Conservation (phyloP, 2,113 vertebrate genomes). For the Carassius gibelio region DNA sequence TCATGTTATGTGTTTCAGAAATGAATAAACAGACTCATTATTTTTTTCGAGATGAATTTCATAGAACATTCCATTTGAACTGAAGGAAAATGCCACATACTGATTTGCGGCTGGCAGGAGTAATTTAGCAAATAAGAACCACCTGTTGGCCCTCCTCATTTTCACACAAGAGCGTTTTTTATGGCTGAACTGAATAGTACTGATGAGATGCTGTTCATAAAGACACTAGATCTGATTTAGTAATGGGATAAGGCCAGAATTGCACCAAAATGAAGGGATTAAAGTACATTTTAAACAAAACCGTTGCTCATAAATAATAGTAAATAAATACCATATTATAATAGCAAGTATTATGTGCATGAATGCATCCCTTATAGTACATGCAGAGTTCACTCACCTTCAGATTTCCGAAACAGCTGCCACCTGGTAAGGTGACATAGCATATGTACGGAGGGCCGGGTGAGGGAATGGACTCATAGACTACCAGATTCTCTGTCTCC, state of each 20-base stretch:
- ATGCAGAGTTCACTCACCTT: constrained; percentile 72
- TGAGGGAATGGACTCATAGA: constrained; percentile 82
- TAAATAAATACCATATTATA: neutral
- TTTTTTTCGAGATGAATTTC: constrained; percentile 23
- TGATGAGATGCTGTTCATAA: constrained; percentile 11
- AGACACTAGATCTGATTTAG: neutral
- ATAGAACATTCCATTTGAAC: constrained; percentile 46
- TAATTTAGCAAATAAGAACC: constrained; percentile 59
- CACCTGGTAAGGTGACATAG: constrained; percentile 88
- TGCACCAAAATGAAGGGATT: neutral
- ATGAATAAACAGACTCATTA: constrained; percentile 29
- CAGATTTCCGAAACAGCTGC: constrained; percentile 90
- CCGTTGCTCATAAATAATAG: neutral
- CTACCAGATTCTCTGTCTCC: constrained; percentile 72
- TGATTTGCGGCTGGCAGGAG: constrained; percentile 50
- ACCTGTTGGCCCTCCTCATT: constrained; percentile 50
- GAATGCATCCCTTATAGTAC: neutral
- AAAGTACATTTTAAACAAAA: neutral
- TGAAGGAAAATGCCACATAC: constrained; percentile 37
- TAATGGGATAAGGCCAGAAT: neutral
- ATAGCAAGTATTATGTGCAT: neutral
- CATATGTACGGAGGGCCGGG: constrained; percentile 82
- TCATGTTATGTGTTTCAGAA: constrained; percentile 7
- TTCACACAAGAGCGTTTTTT: constrained; percentile 43
- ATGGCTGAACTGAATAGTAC: neutral